Base-by-base conservation (phyloP, 2,888 invertebrate species). In the Campopleginae sp. region DNA sequence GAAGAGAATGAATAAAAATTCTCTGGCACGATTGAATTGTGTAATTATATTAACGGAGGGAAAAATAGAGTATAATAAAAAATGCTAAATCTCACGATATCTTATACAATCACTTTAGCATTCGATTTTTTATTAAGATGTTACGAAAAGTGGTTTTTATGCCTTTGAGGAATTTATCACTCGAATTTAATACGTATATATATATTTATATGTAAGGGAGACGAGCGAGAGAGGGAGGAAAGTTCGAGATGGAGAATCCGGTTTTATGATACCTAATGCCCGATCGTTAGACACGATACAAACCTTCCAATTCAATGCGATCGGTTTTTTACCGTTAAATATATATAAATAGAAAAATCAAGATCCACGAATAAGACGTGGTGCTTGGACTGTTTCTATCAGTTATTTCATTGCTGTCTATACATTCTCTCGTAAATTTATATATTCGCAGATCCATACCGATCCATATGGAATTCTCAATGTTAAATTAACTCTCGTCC, bases 231-330 rank as follows among this genome's bases (percentile, higher is more conserved):
- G 10, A 70, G n/a, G 17, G 68, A 46, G n/a, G 48, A 58, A 58
- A 14, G 54, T 58, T 27, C 58, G 48, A 80, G 65, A 68, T 63
- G 63, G 42, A 63, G 63, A 54, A 80, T 80, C 76, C 66, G 72
- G 76, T 80, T 85, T 82, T 77, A 79, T 66, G 76, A 82, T 85
- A 72, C 27, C 82, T 66, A 76, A 85, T 85, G 61, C 76, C 46
- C 48, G 77, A 80, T 82, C 79, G 61, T 80, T 80, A 77, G 68
- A 75, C 63, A 65, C 74, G 80, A 75, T 80, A 80, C 80, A 76
- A 68, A 72, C 46, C 58, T 66, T 19, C 46, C 19, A 66, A 58
- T 74, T 80, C 80, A 80, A 80, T 80, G 80, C 44, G 51, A 54
- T 66, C 14, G 38, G 23, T 42, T 38, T 46, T 80, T 72, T 63